Evolutionary conservation across 2,888 invertebrate species (phyloP).

Genomic region (Zhuqinia jingwanae): DNA sequence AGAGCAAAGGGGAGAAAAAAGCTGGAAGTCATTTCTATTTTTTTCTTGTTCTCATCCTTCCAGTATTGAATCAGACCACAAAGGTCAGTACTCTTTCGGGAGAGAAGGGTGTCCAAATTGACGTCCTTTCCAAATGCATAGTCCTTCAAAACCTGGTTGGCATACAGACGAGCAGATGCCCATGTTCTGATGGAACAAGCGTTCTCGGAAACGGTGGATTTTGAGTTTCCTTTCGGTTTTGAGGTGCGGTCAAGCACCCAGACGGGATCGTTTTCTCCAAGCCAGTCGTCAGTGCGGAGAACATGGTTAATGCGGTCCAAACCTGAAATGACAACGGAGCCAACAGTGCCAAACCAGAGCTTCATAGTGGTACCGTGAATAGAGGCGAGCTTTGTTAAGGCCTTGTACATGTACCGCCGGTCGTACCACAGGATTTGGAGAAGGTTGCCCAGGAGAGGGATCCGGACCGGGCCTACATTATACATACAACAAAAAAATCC

Average conservation of each 20-base stretch:
- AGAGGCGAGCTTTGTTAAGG: conserved; percentile 44
- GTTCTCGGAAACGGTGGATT: conserved; percentile 20
- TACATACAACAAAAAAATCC: no score
- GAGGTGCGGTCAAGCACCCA: conserved; percentile 54
- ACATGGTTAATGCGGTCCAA: conserved; percentile 33
- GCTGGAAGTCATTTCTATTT: conserved; percentile 5
- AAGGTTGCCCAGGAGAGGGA: conserved; percentile 59
- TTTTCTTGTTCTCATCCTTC: conserved; percentile 9
- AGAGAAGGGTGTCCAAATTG: conserved; percentile 20
- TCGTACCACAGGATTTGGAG: conserved; percentile 46
- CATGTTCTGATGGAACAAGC: conserved; percentile 42
- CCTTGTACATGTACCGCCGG: conserved; percentile 57
- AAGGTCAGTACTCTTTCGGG: not conserved
- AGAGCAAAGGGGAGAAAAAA: conserved; percentile 48
- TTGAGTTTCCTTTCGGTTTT: not conserved
- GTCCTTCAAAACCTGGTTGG: conserved; percentile 40
- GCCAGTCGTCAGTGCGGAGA: conserved; percentile 59
- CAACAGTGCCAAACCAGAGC: conserved; percentile 50
- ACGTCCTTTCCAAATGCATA: conserved; percentile 16
- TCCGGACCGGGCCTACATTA: conserved; percentile 54
- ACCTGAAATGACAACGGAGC: conserved; percentile 53
- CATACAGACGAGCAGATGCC: conserved; percentile 50
- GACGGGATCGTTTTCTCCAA: conserved; percentile 57
- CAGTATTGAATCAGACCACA: conserved; percentile 48
- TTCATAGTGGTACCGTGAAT: conserved; percentile 56